Base-by-base conservation (phyloP, 2,797 vertebrate species). In the Gobio occitaniae region DNA sequence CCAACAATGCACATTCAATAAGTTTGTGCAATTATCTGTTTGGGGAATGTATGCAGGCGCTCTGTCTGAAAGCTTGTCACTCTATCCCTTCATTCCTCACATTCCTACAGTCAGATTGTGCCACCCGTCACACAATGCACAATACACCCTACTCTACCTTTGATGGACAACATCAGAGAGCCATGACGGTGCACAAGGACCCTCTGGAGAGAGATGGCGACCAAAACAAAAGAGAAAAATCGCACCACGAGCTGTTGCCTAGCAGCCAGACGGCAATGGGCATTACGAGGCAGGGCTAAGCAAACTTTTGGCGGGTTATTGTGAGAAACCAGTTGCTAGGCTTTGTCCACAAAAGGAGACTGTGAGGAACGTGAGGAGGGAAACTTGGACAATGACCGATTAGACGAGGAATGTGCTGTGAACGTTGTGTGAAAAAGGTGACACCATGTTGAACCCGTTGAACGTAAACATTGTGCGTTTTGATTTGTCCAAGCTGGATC, bases 51-150 rank as follows among this genome's bases (percentile, higher is more conserved):
- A 29, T 48, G 69, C 50, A 82, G 72, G 72, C 66, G 65, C 32
- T 71, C 36, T 76, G 85, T 85, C 81, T 84, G 72, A 85, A 86
- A 11, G 52, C 85, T 84, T 0, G 36, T 75, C 83, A 66, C 74
- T 86, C 78, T 88, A 90, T 90, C 87, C 85, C 91, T 90, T 82
- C 86, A 94, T 94, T 93, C 92, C 92, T 87, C 54, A 89, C 91
- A 95, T 94, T 94, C 93, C 91, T 94, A 77, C 78, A 85, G 89
- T 90, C 86, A 93, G 87, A 87, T 66, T 84, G 90, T 84, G 78
- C 69, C 16, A 38, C 54, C 84, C 80, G 56, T 59, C 66, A 82
- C 86, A 89, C 86, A 88, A 86, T 87, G 56, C 76, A 66, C 84
- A 66, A 82, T 68, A 71, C 72, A 44, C 84, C 74, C 80, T 89